These are phyloP conservation scores for Trachymyrmex septentrionalis DNA, from an alignment of 1,140 invertebrate species.

Conservation along the genomic window DNA sequence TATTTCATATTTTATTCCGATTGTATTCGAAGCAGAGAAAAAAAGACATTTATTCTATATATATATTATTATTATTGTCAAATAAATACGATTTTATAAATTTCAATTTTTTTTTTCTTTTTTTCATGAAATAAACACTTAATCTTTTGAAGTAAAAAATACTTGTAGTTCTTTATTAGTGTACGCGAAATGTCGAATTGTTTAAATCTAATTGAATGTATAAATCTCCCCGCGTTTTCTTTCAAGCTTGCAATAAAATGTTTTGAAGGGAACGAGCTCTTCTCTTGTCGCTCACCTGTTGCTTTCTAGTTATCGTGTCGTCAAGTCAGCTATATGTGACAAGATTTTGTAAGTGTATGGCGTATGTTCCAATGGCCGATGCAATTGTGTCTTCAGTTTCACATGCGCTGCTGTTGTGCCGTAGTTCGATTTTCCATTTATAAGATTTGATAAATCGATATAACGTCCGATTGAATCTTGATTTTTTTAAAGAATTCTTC, in stretches of 20 bases:
- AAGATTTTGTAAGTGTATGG: constrained; percentile 44
- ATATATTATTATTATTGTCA: not conserved
- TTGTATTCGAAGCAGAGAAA: not conserved
- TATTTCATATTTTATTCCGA: constrained; percentile 8
- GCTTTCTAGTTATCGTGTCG: constrained; percentile 33
- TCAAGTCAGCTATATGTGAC: constrained; percentile 16
- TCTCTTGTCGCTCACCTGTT: constrained; percentile 42
- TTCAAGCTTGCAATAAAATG: constrained; percentile 9
- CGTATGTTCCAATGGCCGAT: constrained; percentile 1
- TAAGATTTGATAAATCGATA: not conserved
- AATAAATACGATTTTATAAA: not conserved
- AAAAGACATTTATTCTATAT: not conserved
- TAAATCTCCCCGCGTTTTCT: not conserved
- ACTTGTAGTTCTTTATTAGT: not conserved
- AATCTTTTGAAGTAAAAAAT: not conserved
- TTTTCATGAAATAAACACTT: not conserved
- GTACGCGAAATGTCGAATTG: not conserved
- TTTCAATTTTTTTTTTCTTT: not conserved
- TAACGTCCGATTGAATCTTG: not conserved
- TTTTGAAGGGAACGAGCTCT: constrained; percentile 24
- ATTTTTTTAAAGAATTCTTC: not conserved
- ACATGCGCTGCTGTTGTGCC: not conserved
- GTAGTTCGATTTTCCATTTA: not conserved
- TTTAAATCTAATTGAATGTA: not conserved
- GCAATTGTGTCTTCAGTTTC: constrained; percentile 20